Evolutionary conservation across 2,113 vertebrate species (phyloP), one percentile per base, ranked within the genome.

Genomic region (Prochilodus magdalenae): DNA sequence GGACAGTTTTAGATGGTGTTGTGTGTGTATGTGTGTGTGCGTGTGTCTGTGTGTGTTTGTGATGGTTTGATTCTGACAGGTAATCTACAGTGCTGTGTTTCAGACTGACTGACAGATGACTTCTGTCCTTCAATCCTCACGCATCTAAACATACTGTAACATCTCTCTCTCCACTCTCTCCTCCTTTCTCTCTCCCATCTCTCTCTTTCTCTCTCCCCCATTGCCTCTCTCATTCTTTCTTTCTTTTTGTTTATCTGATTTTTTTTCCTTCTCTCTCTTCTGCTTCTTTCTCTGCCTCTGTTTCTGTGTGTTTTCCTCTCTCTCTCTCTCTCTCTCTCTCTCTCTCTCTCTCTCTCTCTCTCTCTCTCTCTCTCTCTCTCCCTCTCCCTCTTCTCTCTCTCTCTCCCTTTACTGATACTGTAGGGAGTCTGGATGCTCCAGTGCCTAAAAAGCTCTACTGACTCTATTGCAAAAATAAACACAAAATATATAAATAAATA

Each of bases 61-160:
- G 80, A 59, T 27, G 63, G 53, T 57, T 57, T 20, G 66, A 76
- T 72, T 75, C 62, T 69, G 67, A 79, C 55, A 78, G 75, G 70
- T 77, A 82, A 78, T 82, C 84, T 69, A 66, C 67, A 51, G 57
- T 8, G 75, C 67, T 22, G 60, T 74, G 69, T 40, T 59, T 78
- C 36, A 36, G 76, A 83, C 57, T 71, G 44, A 51, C 57, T 83
- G 33, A 24, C 53, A 73, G 77, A 84, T 74, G 63, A 44, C 51
- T 33, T 30, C 65, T 70, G 63, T 63, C 72, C 78, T 29, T 79
- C 70, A 69, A 62, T 71, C 30, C 3, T 67, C 66, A 26, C 62
- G 53, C 71, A 65, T 36, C 73, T 76, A 40, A 79, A 79, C 65
- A 70, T 72, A 80, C 49, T 83, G 67, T 69, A 82, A 78, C 49